These are phyloP conservation scores for Epirrhoe alternata DNA, from an alignment of 2,888 invertebrate genomes.

Conservation along the genomic window DNA sequence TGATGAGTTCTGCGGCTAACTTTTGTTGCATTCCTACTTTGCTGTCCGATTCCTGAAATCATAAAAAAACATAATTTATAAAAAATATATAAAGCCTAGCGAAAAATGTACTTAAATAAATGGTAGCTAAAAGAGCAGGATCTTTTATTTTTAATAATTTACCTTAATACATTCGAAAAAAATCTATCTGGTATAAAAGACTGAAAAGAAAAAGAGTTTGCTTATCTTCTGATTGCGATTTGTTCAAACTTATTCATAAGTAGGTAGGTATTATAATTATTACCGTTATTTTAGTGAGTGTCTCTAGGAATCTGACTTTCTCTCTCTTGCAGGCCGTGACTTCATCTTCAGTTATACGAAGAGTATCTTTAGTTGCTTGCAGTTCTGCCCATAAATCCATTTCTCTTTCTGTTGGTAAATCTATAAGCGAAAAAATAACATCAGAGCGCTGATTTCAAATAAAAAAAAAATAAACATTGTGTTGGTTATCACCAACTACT, in stretches of 20 bases:
- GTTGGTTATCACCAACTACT: no score
- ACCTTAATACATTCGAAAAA: conserved; percentile 58
- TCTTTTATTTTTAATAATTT: conserved; percentile 29
- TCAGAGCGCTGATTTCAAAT: not conserved
- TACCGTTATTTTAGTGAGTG: conserved; percentile 75
- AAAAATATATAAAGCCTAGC: not conserved
- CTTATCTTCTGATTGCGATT: conserved; percentile 3
- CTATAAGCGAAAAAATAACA: conserved; percentile 49
- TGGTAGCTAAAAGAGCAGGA: no score
- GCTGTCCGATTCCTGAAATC: conserved; percentile 71
- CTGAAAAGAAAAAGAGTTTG: conserved; percentile 62
- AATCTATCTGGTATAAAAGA: conserved; percentile 64
- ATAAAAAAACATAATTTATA: not conserved
- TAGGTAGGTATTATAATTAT: no score
- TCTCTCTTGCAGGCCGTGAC: conserved; percentile 70
- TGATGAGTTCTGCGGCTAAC: conserved; percentile 76
- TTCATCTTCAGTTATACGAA: conserved; percentile 75
- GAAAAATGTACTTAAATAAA: no score
- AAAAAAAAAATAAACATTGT: not conserved
- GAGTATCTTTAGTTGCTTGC: conserved; percentile 74
- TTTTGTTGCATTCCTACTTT: conserved; percentile 79
- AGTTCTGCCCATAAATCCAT: conserved; percentile 77
- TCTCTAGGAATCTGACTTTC: conserved; percentile 77
- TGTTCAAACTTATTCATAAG: not conserved
- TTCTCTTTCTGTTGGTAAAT: conserved; percentile 75